Conservation (phyloP, 2,888 invertebrate genomes). For the Nomada hirtipes region DNA sequence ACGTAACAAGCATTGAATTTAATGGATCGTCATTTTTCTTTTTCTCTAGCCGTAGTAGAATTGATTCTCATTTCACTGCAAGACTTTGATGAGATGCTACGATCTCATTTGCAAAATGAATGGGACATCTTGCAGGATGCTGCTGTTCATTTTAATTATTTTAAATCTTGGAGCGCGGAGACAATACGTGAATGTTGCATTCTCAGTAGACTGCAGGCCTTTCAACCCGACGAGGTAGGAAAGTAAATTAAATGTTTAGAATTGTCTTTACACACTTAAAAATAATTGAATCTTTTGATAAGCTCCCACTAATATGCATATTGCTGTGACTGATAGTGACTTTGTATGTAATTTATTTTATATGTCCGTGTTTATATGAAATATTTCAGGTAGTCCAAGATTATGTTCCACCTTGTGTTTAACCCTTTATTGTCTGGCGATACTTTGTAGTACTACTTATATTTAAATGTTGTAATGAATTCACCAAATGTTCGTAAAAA, state of each 20-base stretch:
- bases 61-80: slow-evolving; percentile 87
- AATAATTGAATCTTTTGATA: no score
- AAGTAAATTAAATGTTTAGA: not conserved
- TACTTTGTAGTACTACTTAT: no score
- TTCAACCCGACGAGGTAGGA: slow-evolving; percentile 85
- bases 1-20: not conserved
- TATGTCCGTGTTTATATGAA: no score
- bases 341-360: no score
- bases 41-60: slow-evolving; percentile 86
- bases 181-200: slow-evolving; percentile 88
- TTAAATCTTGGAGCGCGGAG: slow-evolving; percentile 87
- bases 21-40: not conserved
- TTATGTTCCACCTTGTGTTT: no score
- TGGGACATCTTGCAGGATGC: slow-evolving; percentile 88
- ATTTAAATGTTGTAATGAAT: no score
- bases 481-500: no score
- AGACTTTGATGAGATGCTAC: slow-evolving; percentile 87
- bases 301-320: no score
- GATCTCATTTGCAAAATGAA: slow-evolving; percentile 86
- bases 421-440: no score
- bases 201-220: slow-evolving; percentile 87
- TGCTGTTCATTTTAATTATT: slow-evolving; percentile 88
- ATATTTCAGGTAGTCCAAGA: no score
- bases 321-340: no score
- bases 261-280: no score